Evolutionary conservation across 2,797 vertebrate species (phyloP).

Genomic region (Phyllotis vaccarum): DNA sequence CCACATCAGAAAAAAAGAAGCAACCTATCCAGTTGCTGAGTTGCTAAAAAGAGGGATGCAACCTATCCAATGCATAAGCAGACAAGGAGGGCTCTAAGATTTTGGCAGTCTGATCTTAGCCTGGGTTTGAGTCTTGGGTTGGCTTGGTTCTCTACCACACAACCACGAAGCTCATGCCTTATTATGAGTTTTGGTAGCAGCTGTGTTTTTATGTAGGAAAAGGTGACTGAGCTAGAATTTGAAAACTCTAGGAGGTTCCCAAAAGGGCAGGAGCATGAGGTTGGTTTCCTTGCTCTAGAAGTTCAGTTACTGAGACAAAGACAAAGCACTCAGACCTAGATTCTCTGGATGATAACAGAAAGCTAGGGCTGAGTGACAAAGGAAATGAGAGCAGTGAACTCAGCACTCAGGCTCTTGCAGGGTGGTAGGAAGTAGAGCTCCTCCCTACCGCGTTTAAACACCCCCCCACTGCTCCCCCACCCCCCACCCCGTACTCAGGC

Average conservation of each 20-base stretch:
- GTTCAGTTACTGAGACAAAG: not conserved
- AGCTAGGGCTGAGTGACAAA: not conserved
- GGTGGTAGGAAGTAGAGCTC: not conserved
- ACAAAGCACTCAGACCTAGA: conserved; percentile 70
- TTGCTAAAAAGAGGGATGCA: not conserved
- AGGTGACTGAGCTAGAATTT: not conserved
- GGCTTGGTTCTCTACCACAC: not conserved
- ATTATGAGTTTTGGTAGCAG: not conserved
- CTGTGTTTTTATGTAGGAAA: not conserved
- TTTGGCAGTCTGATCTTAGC: not conserved
- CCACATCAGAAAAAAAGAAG: conserved; percentile 37
- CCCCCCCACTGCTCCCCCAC: not conserved
- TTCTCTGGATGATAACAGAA: conserved; percentile 59
- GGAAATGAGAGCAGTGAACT: not conserved
- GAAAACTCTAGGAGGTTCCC: not conserved
- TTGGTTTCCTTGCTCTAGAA: not conserved
- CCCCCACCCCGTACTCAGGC: not conserved
- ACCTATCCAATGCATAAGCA: not conserved
- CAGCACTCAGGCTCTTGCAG: not conserved
- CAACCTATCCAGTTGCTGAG: not conserved
- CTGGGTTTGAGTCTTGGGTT: not conserved
- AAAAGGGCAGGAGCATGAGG: not conserved
- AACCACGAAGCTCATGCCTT: not conserved
- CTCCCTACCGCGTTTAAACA: not conserved
- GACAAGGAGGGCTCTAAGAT: not conserved